phyloP scores from a whole-genome alignment of 2,888 invertebrate species.

The Cryptus armator region DNA sequence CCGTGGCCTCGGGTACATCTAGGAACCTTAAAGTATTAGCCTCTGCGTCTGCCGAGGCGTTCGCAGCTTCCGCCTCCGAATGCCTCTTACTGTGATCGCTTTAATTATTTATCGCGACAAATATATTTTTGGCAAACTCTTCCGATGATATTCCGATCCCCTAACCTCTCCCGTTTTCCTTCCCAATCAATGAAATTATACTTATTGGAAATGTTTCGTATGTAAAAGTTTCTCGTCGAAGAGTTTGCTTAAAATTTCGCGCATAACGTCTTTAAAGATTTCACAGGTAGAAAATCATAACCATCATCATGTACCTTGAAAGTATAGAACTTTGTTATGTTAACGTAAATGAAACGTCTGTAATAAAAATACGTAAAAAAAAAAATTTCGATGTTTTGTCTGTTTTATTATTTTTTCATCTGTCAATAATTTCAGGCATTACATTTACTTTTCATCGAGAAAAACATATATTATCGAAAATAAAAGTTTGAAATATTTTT shows the following conservation, averaged over 20 bases:
- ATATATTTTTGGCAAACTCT: slow-evolving; percentile 75
- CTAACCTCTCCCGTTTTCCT: slow-evolving; percentile 8
- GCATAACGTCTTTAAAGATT: slow-evolving; percentile 81
- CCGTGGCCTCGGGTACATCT: slow-evolving; percentile 72
- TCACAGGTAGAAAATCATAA: slow-evolving; percentile 83
- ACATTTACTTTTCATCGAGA: no score
- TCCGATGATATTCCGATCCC: slow-evolving; percentile 66
- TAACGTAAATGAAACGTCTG: slow-evolving; percentile 83
- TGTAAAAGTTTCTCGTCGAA: slow-evolving; percentile 25
- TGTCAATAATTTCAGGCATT: no score
- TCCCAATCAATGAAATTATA: neutral
- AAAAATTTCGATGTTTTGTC: slow-evolving; percentile 9
- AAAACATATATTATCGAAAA: no score
- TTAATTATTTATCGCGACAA: slow-evolving; percentile 78
- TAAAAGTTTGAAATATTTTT: no score
- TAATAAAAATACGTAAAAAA: slow-evolving; percentile 82
- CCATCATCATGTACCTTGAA: slow-evolving; percentile 84
- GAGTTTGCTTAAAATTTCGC: slow-evolving; percentile 69
- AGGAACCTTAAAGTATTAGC: slow-evolving; percentile 74
- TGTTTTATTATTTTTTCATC: no score
- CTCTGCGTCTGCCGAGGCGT: slow-evolving; percentile 71
- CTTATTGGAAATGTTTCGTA: neutral
- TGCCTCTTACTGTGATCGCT: slow-evolving; percentile 82
- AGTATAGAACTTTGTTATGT: slow-evolving; percentile 85
- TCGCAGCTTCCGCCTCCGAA: slow-evolving; percentile 75